Conservation (phyloP, 1,140 invertebrate genomes). For the Sarcophaga peregrina region DNA sequence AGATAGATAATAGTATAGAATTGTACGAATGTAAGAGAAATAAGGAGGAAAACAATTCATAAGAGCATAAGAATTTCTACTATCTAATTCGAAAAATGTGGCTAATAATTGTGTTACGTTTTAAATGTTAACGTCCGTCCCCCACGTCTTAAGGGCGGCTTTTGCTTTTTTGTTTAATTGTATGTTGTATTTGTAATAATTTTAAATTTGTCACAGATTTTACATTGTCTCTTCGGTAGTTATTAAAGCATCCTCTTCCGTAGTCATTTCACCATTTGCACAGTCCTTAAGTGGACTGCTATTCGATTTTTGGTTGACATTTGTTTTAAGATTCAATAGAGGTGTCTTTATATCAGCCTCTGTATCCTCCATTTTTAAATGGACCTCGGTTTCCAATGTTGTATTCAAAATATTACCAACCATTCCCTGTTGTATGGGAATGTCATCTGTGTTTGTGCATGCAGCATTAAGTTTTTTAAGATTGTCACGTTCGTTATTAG, state of each 20-base stretch:
- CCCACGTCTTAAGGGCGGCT: background rate
- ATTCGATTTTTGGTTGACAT: slow-evolving; percentile 6
- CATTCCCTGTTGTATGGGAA: slow-evolving; percentile 14
- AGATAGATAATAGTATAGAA: background rate
- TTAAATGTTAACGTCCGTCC: slow-evolving; percentile 28
- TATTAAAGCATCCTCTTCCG: slow-evolving; percentile 34
- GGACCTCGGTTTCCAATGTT: background rate
- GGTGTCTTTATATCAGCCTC: slow-evolving; percentile 30
- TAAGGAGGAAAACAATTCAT: background rate
- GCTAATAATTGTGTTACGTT: background rate
- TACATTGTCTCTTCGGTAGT: slow-evolving; percentile 31
- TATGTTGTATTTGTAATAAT: background rate
- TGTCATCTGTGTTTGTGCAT: background rate
- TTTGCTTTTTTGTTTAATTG: background rate
- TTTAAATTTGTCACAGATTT: slow-evolving; percentile 16
- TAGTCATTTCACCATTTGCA: slow-evolving; percentile 38
- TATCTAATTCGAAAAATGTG: background rate
- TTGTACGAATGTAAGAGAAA: background rate
- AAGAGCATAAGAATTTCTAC: slow-evolving; percentile 11
- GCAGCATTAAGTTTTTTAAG: background rate
- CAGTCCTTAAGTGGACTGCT: slow-evolving; percentile 22
- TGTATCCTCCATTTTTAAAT: slow-evolving; percentile 20
- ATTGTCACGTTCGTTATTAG: background rate
- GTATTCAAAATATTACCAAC: background rate
- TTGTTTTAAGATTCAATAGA: slow-evolving; percentile 30